phyloP scores from a whole-genome alignment of 2,888 invertebrate species.

The Melanotus villosus region DNA sequence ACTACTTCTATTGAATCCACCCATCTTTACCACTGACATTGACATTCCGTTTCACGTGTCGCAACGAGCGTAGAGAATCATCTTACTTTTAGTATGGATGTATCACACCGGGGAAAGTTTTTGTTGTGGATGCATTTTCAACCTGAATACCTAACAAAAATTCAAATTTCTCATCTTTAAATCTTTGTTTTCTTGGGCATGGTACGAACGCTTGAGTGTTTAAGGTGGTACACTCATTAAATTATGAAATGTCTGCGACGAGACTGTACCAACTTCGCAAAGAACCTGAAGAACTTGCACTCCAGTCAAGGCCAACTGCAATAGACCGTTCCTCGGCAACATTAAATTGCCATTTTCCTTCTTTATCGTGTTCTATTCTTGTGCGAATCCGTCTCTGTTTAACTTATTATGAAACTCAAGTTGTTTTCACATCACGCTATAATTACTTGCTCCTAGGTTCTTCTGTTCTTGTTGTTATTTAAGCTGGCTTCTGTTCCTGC shows the following conservation, averaged over 20 bases:
- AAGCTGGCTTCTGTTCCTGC: conserved; percentile 24
- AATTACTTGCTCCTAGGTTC: conserved; percentile 25
- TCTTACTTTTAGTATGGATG: no score
- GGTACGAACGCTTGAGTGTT: no score
- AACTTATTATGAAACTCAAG: not conserved
- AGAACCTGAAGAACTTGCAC: conserved; percentile 52
- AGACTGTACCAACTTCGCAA: conserved; percentile 41
- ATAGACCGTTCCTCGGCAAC: conserved; percentile 48
- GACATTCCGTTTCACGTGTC: conserved; percentile 4
- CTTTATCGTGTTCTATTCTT: conserved; percentile 36
- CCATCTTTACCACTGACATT: not conserved
- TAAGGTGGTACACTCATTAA: conserved; percentile 26
- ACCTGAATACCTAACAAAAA: no score
- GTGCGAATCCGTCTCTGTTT: conserved; percentile 17
- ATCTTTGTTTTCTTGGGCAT: not conserved
- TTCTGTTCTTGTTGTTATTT: conserved; percentile 29
- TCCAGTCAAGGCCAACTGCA: conserved; percentile 51
- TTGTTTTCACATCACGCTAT: conserved; percentile 22
- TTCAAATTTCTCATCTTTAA: no score
- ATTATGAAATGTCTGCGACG: conserved; percentile 35
- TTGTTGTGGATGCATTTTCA: no score
- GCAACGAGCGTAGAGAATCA: no score
- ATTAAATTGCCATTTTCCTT: conserved; percentile 37
- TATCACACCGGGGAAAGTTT: no score
- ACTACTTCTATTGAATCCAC: no score